Evolutionary conservation across 2,888 invertebrate species (phyloP), one percentile per base, ranked within the genome.

Genomic region (Chloromyia formosa): DNA sequence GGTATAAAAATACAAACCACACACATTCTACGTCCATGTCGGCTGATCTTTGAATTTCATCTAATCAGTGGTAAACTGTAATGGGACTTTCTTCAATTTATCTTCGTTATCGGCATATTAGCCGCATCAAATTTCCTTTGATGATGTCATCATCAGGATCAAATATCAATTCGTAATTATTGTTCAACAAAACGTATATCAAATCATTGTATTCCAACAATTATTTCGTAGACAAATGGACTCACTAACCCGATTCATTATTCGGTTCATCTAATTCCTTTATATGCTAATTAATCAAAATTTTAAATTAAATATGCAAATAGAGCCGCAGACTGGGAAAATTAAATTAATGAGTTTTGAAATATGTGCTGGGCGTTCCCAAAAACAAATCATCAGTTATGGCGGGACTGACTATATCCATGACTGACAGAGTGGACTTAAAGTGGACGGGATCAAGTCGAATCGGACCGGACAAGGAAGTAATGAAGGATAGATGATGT

Each of bases 301-400:
- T 66, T 49, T 60, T 71, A 74, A 76, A 76, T 76, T 76, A 76
- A 76, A 76, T 76, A 76, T 76, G 74, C 72, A 76, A 76, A 76
- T 76, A 76, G 76, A 76, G 53, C 74, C 73, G 42, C 62, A 45
- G 72, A 74, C 66, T 58, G 56, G 72, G 71, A 58, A 76, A 76
- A 76, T 76, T 74, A 76, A 76, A 76, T 76, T 74, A 76, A 76
- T 76, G 76, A 76, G 74, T 76, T 76, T 76, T 76, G 76, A 74
- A 76, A 76, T 76, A 74, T 76, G 74, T 64, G 68, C 49, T 74
- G 72, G 76, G 76, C 76, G 76, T 76, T 76, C 74, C 64, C 72
- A 60, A 73, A 74, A 74, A 74, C 74, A 76, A 76, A 74, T 72
- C 74, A 74, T 76, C 72, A 45, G 62, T 71, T 71, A 64, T 64